Evolutionary conservation across 2,888 invertebrate genomes (phyloP).

Genomic region (Galeruca laticollis): DNA sequence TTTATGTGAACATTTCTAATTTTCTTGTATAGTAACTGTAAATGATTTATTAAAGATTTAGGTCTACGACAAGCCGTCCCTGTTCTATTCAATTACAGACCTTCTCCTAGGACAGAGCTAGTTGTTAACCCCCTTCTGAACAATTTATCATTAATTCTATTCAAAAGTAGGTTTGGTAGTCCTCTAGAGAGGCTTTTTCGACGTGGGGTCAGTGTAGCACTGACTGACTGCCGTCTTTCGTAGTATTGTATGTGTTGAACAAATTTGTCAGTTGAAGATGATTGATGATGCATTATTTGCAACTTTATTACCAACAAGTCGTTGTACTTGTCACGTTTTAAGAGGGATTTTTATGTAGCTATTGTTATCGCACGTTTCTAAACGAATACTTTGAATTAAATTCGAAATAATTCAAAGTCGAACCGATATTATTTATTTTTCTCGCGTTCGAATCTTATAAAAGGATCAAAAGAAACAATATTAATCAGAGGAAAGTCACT

Average conservation of each 20-base stretch:
- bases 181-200: conserved; percentile 16
- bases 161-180: conserved; percentile 33
- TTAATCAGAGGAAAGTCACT: conserved; percentile 19
- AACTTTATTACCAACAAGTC: conserved; percentile 44
- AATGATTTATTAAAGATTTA: too few species aligned
- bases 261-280: conserved; percentile 50
- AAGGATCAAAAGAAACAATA: conserved; percentile 17
- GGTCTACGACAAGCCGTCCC: too few species aligned
- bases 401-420: neutral
- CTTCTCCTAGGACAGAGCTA: conserved; percentile 32
- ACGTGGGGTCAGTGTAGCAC: conserved; percentile 37
- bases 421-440: conserved; percentile 4
- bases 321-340: conserved; percentile 29
- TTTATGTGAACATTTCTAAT: too few species aligned
- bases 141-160: conserved; percentile 38
- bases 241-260: conserved; percentile 43
- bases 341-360: conserved; percentile 6
- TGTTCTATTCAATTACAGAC: neutral
- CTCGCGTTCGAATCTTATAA: conserved; percentile 1
- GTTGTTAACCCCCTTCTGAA: conserved; percentile 36
- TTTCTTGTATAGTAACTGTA: too few species aligned
- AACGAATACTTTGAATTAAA: neutral
- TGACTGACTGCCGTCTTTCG: conserved; percentile 39
- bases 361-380: neutral
- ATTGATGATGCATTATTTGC: conserved; percentile 49